Evolutionary conservation across 2,797 vertebrate genomes (phyloP).

Genomic region (Sebastes iracundus): DNA sequence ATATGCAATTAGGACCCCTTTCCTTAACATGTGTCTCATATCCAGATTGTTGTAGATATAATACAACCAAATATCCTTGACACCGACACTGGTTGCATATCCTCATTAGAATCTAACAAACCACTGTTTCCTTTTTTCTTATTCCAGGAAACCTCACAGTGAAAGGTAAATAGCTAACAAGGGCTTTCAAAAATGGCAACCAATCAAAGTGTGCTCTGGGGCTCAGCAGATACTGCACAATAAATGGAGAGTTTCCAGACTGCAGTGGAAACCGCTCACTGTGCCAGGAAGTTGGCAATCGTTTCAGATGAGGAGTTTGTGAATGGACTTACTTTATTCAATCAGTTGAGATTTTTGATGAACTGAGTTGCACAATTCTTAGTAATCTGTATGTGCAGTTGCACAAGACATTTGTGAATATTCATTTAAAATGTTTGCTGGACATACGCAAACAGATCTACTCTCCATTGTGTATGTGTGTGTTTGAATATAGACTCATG

Average conservation of each 20-base stretch:
- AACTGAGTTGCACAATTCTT: not conserved
- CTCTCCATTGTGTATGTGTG: not conserved
- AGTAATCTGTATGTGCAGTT: not conserved
- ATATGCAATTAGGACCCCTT: not conserved
- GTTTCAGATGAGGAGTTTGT: not conserved
- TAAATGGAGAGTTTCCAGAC: slow-evolving; percentile 8
- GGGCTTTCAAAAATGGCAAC: not conserved
- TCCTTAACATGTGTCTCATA: not conserved
- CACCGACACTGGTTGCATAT: not conserved
- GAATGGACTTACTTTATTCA: not conserved
- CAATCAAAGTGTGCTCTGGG: not conserved
- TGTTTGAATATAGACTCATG: not conserved
- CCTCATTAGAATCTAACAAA: not conserved
- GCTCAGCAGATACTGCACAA: not conserved
- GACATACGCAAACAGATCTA: not conserved
- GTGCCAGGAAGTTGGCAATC: not conserved
- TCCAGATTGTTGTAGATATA: not conserved
- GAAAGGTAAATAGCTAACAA: not conserved
- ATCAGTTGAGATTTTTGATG: not conserved
- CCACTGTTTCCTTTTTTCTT: not conserved
- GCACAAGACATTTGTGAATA: not conserved
- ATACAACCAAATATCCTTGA: not conserved
- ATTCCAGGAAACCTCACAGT: not conserved
- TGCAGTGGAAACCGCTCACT: not conserved
- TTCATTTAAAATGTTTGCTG: not conserved